Conservation (phyloP, 2,888 invertebrate species). For the Cerastis leucographa region DNA sequence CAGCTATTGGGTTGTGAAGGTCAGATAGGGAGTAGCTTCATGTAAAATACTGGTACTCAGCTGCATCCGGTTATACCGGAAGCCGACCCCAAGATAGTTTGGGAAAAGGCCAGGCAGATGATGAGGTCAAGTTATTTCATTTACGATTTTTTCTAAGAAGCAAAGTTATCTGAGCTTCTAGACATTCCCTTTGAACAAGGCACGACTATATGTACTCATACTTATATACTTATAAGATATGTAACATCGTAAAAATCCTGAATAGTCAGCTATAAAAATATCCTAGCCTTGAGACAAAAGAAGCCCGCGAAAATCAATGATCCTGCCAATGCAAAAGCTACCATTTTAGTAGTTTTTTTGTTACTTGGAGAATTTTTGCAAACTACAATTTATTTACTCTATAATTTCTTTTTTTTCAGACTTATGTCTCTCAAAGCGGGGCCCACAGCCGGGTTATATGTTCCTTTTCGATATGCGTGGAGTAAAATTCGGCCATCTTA, state of each 20-base stretch:
- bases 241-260: conserved; percentile 25
- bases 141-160: background rate
- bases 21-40: too few species aligned
- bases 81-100: too few species aligned
- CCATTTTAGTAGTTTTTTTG: conserved; percentile 39
- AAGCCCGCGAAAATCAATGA: conserved; percentile 52
- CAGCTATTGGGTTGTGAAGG: too few species aligned
- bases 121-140: background rate
- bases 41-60: too few species aligned
- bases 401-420: conserved; percentile 81
- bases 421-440: conserved; percentile 89
- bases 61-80: too few species aligned
- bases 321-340: conserved; percentile 38
- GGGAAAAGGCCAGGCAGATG: too few species aligned
- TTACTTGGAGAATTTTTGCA: background rate
- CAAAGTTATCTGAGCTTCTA: background rate
- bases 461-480: conserved; percentile 93
- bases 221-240: background rate
- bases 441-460: conserved; percentile 92
- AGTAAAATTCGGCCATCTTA: conserved; percentile 91
- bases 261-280: conserved; percentile 7
- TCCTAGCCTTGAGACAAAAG: conserved; percentile 23
- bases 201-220: background rate
- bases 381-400: background rate
- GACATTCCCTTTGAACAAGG: background rate